Evolutionary conservation across 2,888 invertebrate species (phyloP).

Genomic region (Dysmachus trigonus): DNA sequence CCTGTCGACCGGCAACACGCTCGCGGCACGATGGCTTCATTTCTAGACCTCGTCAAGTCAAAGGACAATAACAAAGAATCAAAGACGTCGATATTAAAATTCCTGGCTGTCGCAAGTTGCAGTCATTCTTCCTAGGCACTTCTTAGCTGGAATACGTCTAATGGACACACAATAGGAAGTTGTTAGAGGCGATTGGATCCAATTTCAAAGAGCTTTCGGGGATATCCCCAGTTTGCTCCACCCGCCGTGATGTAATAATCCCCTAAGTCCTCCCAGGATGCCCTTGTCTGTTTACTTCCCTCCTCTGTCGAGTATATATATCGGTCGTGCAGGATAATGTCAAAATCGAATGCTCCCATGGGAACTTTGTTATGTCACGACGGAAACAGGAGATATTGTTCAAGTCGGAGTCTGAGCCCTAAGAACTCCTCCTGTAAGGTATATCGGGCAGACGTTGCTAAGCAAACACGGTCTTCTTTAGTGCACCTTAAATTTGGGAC

Average conservation of each 20-base stretch:
- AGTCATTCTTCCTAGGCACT: background rate
- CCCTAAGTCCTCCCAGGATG: conserved; percentile 27
- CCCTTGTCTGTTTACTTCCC: conserved; percentile 32
- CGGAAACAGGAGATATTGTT: conserved; percentile 24
- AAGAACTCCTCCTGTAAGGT: background rate
- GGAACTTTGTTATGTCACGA: conserved; percentile 16
- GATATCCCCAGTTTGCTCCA: conserved; percentile 26
- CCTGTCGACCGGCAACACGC: background rate
- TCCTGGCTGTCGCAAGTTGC: background rate
- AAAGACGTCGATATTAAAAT: background rate
- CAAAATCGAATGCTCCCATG: conserved; percentile 24
- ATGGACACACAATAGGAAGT: conserved; percentile 33
- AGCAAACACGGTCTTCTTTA: background rate
- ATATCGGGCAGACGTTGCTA: background rate
- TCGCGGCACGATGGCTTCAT: background rate
- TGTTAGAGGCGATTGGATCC: conserved; percentile 33
- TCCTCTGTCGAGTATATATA: conserved; percentile 18
- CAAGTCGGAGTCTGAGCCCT: background rate
- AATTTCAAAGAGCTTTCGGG: conserved; percentile 35
- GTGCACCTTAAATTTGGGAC: conserved; percentile 10
- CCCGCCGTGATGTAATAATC: conserved; percentile 26
- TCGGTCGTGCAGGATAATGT: conserved; percentile 16
- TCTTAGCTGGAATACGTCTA: background rate
- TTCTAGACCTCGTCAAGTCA: background rate
- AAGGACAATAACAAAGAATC: background rate